Percentiles rank a stretch among this genome's conserved stretches.
Conservation (phyloP, 2,797 vertebrate genomes). For the Notoglanidium macrostoma region DNA sequence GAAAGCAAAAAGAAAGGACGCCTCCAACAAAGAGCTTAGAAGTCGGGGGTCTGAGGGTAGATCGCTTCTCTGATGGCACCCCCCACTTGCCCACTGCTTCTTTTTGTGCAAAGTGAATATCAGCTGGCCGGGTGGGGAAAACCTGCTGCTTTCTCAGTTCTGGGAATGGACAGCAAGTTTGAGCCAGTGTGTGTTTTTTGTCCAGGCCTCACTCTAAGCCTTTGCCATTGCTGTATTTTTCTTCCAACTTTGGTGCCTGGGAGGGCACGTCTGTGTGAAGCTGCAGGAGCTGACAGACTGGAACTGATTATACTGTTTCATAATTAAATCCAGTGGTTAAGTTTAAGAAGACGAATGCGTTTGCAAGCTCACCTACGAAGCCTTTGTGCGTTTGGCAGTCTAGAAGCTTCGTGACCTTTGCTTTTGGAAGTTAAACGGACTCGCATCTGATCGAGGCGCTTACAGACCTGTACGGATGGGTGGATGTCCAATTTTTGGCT, state of each 20-base stretch:
- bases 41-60: not conserved
- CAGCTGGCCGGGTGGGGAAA: slow-evolving; percentile 47
- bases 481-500: not conserved
- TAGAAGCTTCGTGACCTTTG: not conserved
- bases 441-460: no score
- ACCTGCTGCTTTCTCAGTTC: slow-evolving; percentile 60
- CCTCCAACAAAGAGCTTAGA: not conserved
- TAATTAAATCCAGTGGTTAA: slow-evolving; percentile 55
- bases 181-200: slow-evolving; percentile 1
- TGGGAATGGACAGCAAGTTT: slow-evolving; percentile 46
- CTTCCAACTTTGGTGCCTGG: slow-evolving; percentile 42
- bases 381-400: slow-evolving; percentile 11
- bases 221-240: slow-evolving; percentile 59
- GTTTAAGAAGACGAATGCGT: slow-evolving; percentile 9
- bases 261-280: slow-evolving; percentile 50
- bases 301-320: slow-evolving; percentile 59
- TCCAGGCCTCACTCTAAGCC: slow-evolving; percentile 43
- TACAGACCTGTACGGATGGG: no score
- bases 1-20: not conserved
- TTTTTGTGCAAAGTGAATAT: slow-evolving; percentile 56
- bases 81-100: not conserved
- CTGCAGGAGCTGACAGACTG: slow-evolving; percentile 52
- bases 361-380: slow-evolving; percentile 51
- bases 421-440: not conserved
- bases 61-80: not conserved